These are phyloP conservation scores for Brachypodius melanocephalos DNA, from an alignment of 2,113 vertebrate genomes.

Conservation along the genomic window DNA sequence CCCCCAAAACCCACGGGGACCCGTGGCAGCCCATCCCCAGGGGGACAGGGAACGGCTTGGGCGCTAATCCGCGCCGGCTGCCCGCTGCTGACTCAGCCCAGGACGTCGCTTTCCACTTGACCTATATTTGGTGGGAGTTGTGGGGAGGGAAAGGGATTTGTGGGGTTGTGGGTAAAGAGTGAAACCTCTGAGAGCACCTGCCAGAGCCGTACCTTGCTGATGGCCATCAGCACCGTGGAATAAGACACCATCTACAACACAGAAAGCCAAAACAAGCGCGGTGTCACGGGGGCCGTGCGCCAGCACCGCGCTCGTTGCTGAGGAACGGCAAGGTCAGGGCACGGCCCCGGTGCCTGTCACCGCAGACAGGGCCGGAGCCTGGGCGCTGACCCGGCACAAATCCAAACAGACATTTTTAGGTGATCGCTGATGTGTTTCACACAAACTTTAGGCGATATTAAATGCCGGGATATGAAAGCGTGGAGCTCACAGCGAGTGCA, in stretches of 20 bases:
- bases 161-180: neutral
- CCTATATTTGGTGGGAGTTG: constrained; percentile 33
- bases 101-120: constrained; percentile 39
- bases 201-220: constrained; percentile 86
- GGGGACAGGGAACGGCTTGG: neutral
- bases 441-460: neutral
- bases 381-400: constrained; percentile 55
- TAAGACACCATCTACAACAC: constrained; percentile 93
- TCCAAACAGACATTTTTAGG: constrained; percentile 56
- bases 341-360: neutral
- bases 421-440: constrained; percentile 6
- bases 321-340: constrained; percentile 43
- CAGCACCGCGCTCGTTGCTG: neutral
- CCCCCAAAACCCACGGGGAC: neutral
- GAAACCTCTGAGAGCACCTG: neutral
- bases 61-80: neutral
- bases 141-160: neutral
- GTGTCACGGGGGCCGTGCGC: neutral
- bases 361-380: neutral
- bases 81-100: constrained; percentile 53
- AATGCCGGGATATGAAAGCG: neutral
- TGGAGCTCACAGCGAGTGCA: neutral
- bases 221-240: constrained; percentile 90
- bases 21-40: neutral
- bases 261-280: neutral